Base-by-base conservation (phyloP, 2,113 vertebrate species). In the Pelecanoides urinatrix region DNA sequence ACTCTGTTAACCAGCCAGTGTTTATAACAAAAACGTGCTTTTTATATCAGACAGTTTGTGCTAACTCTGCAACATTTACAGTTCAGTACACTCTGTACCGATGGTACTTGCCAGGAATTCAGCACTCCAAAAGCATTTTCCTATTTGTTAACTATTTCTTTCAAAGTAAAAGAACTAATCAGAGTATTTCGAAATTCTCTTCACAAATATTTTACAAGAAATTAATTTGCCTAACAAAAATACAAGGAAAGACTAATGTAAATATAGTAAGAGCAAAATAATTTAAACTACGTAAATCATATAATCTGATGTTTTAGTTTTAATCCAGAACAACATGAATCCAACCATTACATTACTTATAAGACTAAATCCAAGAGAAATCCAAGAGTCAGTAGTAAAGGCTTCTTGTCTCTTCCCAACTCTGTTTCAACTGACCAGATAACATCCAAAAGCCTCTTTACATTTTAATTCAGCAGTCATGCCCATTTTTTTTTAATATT, bases 21-120 rank as follows among this genome's bases (percentile, higher is more conserved):
- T 93, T 97, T 97, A 96, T 76, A 97, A 97, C 72, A 96, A 96
- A 97, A 96, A 95, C 86, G 81, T 96, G 95, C 80, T 94, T 97
- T 97, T 97, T 96, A 76, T 90, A 96, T 81, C 94, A 96, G 97
- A 38, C 68, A 53, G 73, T 97, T 96, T 97, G 96, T 91, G 93
- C 96, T 97, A 94, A 97, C 95, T 96, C 92, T 77, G 91, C 93
- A 97, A 92, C 90, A 97, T 96, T 97, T 94, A 72, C 66, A 97
- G 94, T 95, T 97, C 94, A 94, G 95, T 96, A 98, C 96, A 96
- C 97, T 91, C 74, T 96, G 96, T 97, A 96, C 96, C 73, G 11
- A 49, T 16, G 10, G 72, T 42, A 95, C 96, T 95, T 97, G 97
- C 93, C 96, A 97, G 95, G 96, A 97, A 96, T 58, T 62, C 86